Conservation (phyloP, 2,113 vertebrate species). For the Pluvialis apricaria region DNA sequence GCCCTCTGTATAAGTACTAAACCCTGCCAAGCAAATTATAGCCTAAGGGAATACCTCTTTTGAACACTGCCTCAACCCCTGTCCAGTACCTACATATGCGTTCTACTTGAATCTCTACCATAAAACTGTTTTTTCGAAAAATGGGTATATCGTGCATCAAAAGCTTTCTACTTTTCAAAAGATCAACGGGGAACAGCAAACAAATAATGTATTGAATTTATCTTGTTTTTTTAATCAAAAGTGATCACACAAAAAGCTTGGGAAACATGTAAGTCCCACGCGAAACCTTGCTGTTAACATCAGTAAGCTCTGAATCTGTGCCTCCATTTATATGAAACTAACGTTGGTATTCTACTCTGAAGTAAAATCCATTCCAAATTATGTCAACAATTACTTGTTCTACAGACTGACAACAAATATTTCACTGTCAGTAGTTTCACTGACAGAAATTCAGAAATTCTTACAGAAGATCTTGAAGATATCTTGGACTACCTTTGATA, state of each 20-base stretch:
- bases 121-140: not conserved
- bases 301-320: not conserved
- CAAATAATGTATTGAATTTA: not conserved
- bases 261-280: not conserved
- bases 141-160: not conserved
- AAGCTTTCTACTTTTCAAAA: not conserved
- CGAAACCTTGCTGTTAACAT: not conserved
- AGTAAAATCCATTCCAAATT: not conserved
- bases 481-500: not conserved
- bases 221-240: not conserved
- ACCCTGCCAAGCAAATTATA: not conserved
- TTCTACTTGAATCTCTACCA: not conserved
- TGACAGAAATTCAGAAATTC: not conserved
- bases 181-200: not conserved
- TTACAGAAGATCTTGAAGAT: not conserved
- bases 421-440: not conserved
- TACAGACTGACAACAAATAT: not conserved
- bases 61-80: not conserved
- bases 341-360: not conserved
- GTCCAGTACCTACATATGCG: not conserved
- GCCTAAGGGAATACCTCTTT: not conserved
- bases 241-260: not conserved
- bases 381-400: not conserved
- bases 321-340: not conserved
- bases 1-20: not conserved